Evolutionary conservation across 1,140 invertebrate species (phyloP).

Genomic region (Diuraphis noxia): DNA sequence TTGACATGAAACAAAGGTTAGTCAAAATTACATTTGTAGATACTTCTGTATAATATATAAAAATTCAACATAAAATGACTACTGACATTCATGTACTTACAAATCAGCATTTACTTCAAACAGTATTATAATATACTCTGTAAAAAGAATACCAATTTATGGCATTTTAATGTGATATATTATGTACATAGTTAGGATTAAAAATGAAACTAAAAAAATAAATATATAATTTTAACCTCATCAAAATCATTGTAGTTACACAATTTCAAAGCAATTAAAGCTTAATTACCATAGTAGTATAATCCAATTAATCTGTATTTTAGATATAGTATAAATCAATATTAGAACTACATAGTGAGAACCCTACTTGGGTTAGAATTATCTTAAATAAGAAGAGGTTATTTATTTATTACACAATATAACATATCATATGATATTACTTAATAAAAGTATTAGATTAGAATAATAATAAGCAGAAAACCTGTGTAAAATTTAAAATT

Average conservation of each 20-base stretch:
- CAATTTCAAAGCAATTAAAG: neutral
- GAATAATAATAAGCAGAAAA: neutral
- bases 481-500: neutral
- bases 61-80: neutral
- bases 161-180: neutral
- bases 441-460: neutral
- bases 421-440: neutral
- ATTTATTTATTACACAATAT: slow-evolving; percentile 17
- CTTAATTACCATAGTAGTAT: neutral
- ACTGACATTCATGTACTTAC: neutral
- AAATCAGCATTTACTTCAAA: neutral
- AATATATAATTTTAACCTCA: neutral
- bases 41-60: neutral
- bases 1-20: neutral
- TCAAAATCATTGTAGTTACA: neutral
- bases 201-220: neutral
- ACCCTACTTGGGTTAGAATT: neutral
- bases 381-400: neutral
- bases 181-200: neutral
- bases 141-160: neutral
- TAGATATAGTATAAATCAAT: neutral
- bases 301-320: slow-evolving; percentile 21
- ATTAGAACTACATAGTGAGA: slow-evolving; percentile 2
- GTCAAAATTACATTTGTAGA: neutral
- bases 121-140: neutral